Base-by-base conservation (phyloP, 53 echinoderm and acorn worm species). In the Hippasteria phrygiana region DNA sequence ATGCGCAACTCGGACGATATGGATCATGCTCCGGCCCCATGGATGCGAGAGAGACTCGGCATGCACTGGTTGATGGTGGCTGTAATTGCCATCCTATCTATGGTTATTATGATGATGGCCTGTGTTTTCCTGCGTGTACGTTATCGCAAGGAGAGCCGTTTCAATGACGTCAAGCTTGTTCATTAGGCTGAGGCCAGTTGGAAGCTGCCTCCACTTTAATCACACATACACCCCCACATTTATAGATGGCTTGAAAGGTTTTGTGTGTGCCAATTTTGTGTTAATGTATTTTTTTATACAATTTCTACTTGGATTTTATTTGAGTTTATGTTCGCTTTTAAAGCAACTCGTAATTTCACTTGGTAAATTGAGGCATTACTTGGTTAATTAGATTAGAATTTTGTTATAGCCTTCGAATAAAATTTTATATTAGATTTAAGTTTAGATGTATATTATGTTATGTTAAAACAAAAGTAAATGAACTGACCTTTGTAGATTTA, bases 31-130 rank as follows among this genome's bases (percentile, higher is more conserved):
- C 62, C 43, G 20, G 62, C 62, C 29, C 62, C 17, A 5, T 80
- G 16, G 80, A 35, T 13, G 43, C 42, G 33, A 26, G 66, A 82
- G 82, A 64, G 27, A 0, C 4, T 82, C 27, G 33, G 82, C 66
- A n/a, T 43, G 24, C 66, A 82, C 64, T 82, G 82, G 82, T 65
- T 34, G 66, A 82, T 66, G 82, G 64, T 82, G 32, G 64, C 46
- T 7, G 65, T 82, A 12, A 82, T 82, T 20, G 82, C 59, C 26
- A 47, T 82, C 48, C 62, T 82, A 13, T 64, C 82, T 37, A 29
- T 82, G 3, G 34, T 82, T 12, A 43, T 82, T 4, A 64, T 82
- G 82, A 20, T 32, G 33, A 65, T 82, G 66, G 33, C 64, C 42
- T 31, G 28, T 34, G 34, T 45, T 1, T 66, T 82, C 82, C 4